Base-by-base conservation (phyloP, 1,140 invertebrate species). In the Lepidotrigona ventralis region DNA sequence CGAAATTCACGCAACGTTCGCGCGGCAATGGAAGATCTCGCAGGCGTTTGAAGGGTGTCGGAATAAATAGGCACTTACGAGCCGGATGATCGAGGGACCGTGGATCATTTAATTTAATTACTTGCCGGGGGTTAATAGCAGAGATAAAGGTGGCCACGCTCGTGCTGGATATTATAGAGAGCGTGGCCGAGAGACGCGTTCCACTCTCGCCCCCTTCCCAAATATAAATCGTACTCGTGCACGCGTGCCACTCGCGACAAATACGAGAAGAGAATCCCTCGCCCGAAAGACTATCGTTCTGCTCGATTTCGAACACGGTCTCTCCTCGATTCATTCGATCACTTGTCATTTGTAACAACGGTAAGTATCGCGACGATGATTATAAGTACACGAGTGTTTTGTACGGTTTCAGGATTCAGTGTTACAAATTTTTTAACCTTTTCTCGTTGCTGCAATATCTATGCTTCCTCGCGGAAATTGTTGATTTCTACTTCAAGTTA, bases 31-130 rank as follows among this genome's bases (percentile, higher is more conserved):
- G 68, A 63, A 83, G 80, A 74, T 80, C 78, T 71, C 56, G 63
- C 73, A 60, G 39, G 51, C 66, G 53, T 66, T 89, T 72, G 84
- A 89, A 90, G 90, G 90, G 90, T 83, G 86, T 83, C 80, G 83
- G 90, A 88, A 91, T 91, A 92, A 92, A 93, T 92, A 91, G 90
- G 86, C 90, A 91, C 91, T 91, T 92, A 90, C 81, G 85, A 86
- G 86, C 83, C 84, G 88, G 90, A 92, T 93, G 91, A 93, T 94
- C 91, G 90, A 94, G 91, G 90, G 92, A 85, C 90, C 88, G 90
- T 91, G 89, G 91, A 93, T 93, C 92, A 92, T 93, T 93, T 93
- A 93, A 94, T 93, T 94, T 94, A 94, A 94, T 94, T 93, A 93
- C 89, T 90, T 90, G 89, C 87, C 88, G 92, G 90, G 88, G 93